Base-by-base conservation (phyloP, 2,797 vertebrate species). In the Neosalanx taihuensis region DNA sequence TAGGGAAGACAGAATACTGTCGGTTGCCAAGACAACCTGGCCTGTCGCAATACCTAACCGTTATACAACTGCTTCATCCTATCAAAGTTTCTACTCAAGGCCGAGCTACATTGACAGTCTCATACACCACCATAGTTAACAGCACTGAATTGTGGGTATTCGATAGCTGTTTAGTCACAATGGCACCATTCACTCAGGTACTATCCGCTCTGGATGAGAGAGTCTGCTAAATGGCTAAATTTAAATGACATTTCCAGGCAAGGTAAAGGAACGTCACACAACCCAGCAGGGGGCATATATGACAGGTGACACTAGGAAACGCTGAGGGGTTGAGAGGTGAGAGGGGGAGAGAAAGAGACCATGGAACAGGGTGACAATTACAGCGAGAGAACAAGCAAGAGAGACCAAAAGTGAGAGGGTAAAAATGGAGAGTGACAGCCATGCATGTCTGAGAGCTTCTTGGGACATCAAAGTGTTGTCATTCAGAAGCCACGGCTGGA, bases 121-220 rank as follows among this genome's bases (percentile, higher is more conserved):
- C 77, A 78, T 64, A 71, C 74, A 60, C 68, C 15, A 69, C 70
- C 74, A 75, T 60, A 79, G 53, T 80, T 80, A 73, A 77, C 67
- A 76, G 74, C 70, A 76, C 73, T 77, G 79, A 81, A 79, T 79
- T 68, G 68, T 76, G 74, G 73, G 7, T 46, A 46, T 46, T 46
- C 13, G 41, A 46, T 46, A 46, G 41, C 41, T 46, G 41, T 46
- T 46, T 46, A 46, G 41, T 46, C 41, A 13, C 10, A 46, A 46
- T 46, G 41, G 41, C 41, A 46, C 41, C 41, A 3, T 71, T 58
- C 66, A 58, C 69, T 68, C 70, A 84, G 76, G 79, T 78, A 83
- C 1, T 26, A 26, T 26, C 23, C 23, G 23, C 23, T 26, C 23
- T 26, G 23, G 23, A 26, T 26, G 23, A 26, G 23, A 26, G 1